These are phyloP conservation scores for Furcifer pardalis DNA, from an alignment of 2,797 vertebrate species.

Conservation along the genomic window DNA sequence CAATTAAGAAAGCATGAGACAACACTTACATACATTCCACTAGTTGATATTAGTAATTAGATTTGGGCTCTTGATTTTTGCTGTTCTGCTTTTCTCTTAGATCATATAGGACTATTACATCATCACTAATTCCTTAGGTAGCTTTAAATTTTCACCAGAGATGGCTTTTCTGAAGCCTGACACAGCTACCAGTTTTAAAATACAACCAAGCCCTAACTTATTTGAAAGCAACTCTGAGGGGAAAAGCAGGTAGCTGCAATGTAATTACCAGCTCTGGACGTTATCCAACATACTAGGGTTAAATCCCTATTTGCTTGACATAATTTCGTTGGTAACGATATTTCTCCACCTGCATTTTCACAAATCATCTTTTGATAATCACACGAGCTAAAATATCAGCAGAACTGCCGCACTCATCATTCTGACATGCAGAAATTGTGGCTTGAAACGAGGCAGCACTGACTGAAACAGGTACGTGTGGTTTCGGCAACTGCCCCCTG, in stretches of 20 bases:
- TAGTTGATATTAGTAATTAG: no score
- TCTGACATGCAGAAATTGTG: neutral
- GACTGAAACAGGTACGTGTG: neutral
- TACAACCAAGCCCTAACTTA: neutral
- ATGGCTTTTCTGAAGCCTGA: constrained; percentile 46
- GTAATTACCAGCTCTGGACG: constrained; percentile 45
- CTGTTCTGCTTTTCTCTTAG: neutral
- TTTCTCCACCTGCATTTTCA: constrained; percentile 42
- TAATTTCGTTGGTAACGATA: constrained; percentile 61
- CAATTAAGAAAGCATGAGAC: no score
- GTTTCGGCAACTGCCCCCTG: no score
- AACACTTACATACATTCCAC: no score
- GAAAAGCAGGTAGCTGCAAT: constrained; percentile 47
- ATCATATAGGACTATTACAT: neutral
- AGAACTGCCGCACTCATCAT: constrained; percentile 17
- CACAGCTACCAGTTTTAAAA: neutral
- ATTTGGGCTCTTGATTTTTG: neutral
- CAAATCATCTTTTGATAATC: constrained; percentile 55
- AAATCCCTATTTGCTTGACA: constrained; percentile 54
- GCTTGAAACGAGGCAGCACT: neutral
- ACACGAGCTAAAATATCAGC: constrained; percentile 57
- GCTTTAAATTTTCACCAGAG: neutral
- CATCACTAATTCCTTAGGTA: neutral
- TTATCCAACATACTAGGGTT: constrained; percentile 43
- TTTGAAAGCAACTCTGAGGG: constrained; percentile 40